phyloP scores from a whole-genome alignment of 1,140 invertebrate genomes.

The Papilio helenus region DNA sequence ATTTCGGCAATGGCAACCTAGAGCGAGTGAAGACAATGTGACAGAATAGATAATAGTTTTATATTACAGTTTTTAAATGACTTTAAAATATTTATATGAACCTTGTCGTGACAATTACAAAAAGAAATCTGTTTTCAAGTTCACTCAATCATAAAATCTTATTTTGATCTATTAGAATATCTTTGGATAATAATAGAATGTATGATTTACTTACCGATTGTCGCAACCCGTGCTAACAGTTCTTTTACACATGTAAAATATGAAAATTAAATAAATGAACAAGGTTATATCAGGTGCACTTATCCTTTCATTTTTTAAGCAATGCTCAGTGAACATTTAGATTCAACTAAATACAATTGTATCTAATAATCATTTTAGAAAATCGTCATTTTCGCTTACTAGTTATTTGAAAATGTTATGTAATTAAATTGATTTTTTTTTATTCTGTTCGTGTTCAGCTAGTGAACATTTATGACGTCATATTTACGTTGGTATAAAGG shows the following conservation, averaged over 20 bases:
- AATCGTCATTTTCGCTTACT: not conserved
- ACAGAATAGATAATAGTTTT: not conserved
- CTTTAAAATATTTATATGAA: not conserved
- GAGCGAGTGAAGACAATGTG: not conserved
- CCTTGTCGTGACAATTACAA: not conserved
- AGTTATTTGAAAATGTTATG: not conserved
- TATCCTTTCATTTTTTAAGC: slow-evolving; percentile 70
- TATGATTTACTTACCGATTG: not conserved
- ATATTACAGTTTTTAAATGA: not conserved
- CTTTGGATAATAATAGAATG: not conserved
- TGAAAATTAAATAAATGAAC: slow-evolving; percentile 34
- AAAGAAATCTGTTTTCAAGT: not conserved
- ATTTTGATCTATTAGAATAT: no score
- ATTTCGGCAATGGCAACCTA: not conserved
- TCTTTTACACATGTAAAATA: not conserved
- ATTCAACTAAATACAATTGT: slow-evolving; percentile 48
- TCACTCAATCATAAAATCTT: not conserved
- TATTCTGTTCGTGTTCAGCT: not conserved
- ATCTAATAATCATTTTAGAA: not conserved
- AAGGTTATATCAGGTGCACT: slow-evolving; percentile 67
- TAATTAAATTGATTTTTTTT: not conserved
- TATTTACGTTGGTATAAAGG: no score
- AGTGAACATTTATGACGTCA: no score
- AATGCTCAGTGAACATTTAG: slow-evolving; percentile 63
- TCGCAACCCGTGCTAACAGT: not conserved